Base-by-base conservation (phyloP, 2,113 vertebrate genomes). In the Phoenicopterus ruber region DNA sequence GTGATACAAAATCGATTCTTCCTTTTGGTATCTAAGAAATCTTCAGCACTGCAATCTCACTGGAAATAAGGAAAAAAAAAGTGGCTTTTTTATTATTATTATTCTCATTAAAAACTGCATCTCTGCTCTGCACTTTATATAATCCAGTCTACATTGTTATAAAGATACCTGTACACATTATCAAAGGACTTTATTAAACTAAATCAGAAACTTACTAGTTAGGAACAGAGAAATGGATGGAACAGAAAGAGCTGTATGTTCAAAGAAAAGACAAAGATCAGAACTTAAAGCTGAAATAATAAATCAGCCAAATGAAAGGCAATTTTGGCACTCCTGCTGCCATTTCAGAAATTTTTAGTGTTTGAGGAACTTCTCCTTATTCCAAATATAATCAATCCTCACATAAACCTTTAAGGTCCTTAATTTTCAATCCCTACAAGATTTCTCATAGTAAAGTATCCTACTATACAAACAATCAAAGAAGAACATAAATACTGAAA, bases 11-110 rank as follows among this genome's bases (percentile, higher is more conserved):
- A 81, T 8, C 26, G 31, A 80, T 55, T 91, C 9, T 67, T 80
- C 34, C 31, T 77, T 88, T 67, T 46, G 29, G 15, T 47, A 83
- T 42, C 17, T 29, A 74, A 52, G 49, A 82, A 47, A 36, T 28
- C 20, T 76, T 81, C 46, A 73, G 17, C 44, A 80, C 19, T 38
- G 58, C 12, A 86, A 63, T 11, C 8, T 66, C n/a, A 85, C 54
- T 4, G 13, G 9, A 90, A 82, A 70, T 25, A n/a, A 24, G 6
- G 10, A 1, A 1, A 4, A 4, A 21, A 4, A 2, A 17, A 62
- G 10, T 6, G 4, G 7, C 2, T 18, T 74, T 63, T 40, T 21
- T 0, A 44, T 42, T 62, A 29, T 65, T 44, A 40, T 32, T 84
- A 21, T 58, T 71, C 4, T 58, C 32, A 78, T 38, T 70, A 47